These are phyloP conservation scores for Boloria euphrosyne DNA, from an alignment of 2,888 invertebrate genomes.

Conservation along the genomic window DNA sequence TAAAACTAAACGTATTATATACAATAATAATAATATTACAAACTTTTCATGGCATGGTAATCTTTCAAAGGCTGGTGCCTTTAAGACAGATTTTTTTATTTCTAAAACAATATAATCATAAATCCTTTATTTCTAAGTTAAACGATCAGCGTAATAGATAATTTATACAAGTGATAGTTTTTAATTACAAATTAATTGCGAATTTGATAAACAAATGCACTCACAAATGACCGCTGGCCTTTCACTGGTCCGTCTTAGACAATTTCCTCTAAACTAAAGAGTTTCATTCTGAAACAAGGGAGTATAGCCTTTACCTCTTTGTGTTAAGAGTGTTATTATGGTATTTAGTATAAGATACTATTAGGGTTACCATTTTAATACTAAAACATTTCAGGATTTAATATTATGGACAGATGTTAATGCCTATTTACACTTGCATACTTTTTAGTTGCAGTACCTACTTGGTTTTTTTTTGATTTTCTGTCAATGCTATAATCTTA, in stretches of 20 bases:
- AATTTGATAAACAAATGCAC: constrained; percentile 40
- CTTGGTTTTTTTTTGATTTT: too few species aligned
- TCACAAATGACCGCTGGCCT: constrained; percentile 43
- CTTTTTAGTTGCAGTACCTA: too few species aligned
- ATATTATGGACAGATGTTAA: not conserved
- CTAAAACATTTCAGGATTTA: not conserved
- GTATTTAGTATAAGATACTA: not conserved
- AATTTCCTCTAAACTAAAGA: constrained; percentile 62
- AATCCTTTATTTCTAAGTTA: too few species aligned
- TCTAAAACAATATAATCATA: too few species aligned
- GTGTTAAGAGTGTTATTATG: constrained; percentile 40
- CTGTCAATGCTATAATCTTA: too few species aligned
- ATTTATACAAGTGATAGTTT: constrained; percentile 15
- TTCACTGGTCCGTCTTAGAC: constrained; percentile 62
- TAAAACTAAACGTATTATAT: too few species aligned
- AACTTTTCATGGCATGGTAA: too few species aligned
- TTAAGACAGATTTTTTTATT: too few species aligned
- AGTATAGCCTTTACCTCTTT: constrained; percentile 47
- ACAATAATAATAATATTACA: too few species aligned
- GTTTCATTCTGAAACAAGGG: constrained; percentile 42
- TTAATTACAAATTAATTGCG: constrained; percentile 35
- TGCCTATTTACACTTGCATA: not conserved
- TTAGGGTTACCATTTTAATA: constrained; percentile 5
- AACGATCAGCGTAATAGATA: too few species aligned
- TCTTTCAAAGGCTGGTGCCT: too few species aligned